Base-by-base conservation (phyloP, 2,797 vertebrate species). In the Phataginus tricuspis region DNA sequence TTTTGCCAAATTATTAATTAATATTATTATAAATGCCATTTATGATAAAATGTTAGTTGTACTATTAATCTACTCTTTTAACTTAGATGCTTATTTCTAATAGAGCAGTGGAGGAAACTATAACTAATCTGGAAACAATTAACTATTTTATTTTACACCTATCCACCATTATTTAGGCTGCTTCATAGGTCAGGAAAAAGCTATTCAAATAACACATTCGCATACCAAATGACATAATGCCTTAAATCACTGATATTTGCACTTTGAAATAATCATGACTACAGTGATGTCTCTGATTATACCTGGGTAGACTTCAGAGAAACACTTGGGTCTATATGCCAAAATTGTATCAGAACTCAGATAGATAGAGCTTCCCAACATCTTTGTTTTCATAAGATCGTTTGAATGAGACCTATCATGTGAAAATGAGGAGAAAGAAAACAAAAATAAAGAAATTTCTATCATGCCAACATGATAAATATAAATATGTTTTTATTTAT, bases 351-450 rank as follows among this genome's bases (percentile, higher is more conserved):
- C 18, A 37, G 27, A 42, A 61, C 71, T 59, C 31, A 69, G 59
- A 49, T 27, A 61, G 18, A 61, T 27, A 61, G 18, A 61, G n/a
- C 7, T 82, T 91, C 8, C 37, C 25, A 51, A 16, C 10, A 49
- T 11, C 13, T 37, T 37, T 49, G 51, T 21, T 34, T 79, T 45
- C 21, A 27, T 69, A 45, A 59, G 12, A 66, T 39, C 11, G 29
- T 21, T 42, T 55, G 61, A 78, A 55, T 66, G 45, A 49, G 31
- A 61, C 23, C 5, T 37, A 55, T 55, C 51, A 69, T 57, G 16
- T 59, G 42, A 82, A 61, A 90, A 71, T 90, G 19, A 71, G 42
- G 64, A 59, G 53, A 55, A 15, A 90, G 14, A 79, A 69, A 49
- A 80, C 21, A 11, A 69, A 88, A 64, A 77, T 29, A 69, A 71